A percentile compares a stretch with the other conserved stretches of the same genome.
Conservation (phyloP, 2,797 vertebrate species). For the Rallus crepitans region DNA sequence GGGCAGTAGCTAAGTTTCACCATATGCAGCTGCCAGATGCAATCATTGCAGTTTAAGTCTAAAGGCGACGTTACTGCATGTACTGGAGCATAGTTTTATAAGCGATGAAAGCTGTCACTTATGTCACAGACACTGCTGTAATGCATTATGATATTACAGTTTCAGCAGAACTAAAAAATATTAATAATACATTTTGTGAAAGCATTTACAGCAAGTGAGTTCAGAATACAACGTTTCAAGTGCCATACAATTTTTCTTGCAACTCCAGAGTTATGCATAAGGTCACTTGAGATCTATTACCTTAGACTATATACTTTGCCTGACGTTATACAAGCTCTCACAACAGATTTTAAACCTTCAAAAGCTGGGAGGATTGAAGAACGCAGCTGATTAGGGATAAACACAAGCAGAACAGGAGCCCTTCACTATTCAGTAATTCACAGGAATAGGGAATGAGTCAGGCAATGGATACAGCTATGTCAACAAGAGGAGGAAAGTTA, state of each 20-base stretch:
- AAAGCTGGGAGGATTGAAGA: neutral
- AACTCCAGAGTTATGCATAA: neutral
- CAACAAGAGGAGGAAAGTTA: slow-evolving; percentile 15
- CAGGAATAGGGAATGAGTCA: neutral
- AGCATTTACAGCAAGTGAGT: slow-evolving; percentile 26
- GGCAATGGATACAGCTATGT: neutral
- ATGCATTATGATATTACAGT: slow-evolving; percentile 64
- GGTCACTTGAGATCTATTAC: neutral
- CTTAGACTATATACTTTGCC: neutral
- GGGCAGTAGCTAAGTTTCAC: slow-evolving; percentile 72
- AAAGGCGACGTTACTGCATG: slow-evolving; percentile 62
- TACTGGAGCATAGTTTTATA: slow-evolving; percentile 62
- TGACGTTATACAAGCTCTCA: neutral
- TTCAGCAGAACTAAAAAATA: slow-evolving; percentile 48
- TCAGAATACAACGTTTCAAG: neutral
- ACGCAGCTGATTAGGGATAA: neutral
- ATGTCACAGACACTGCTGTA: slow-evolving; percentile 69
- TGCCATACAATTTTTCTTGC: neutral
- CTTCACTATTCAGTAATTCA: neutral
- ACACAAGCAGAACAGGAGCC: neutral
- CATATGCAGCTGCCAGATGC: slow-evolving; percentile 78
- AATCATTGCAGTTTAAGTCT: slow-evolving; percentile 70
- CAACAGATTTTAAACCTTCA: neutral
- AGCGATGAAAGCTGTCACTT: slow-evolving; percentile 75
- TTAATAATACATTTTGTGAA: slow-evolving; percentile 48